Evolutionary conservation across 2,888 invertebrate genomes (phyloP), one percentile per base, ranked within the genome.

Genomic region (Drosophila buzzatii): DNA sequence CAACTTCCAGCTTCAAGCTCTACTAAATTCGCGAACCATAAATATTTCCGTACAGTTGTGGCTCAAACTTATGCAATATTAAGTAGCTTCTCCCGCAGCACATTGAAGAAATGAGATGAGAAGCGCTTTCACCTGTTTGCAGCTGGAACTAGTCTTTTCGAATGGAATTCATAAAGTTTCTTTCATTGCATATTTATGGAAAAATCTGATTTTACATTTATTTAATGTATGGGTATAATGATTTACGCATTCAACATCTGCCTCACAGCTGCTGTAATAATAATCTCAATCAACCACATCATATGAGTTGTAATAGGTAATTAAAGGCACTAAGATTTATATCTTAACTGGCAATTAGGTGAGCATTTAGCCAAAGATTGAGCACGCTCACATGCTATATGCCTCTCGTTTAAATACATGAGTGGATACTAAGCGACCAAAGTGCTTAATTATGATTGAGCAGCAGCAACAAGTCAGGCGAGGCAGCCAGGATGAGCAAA

Each of bases 401-500:
- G 41, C 16, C 7, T 20, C 12, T 20, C n/a, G 12, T 20, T 60
- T 31, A 41, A 49, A 47, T 57, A 6, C 23, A 58, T 18, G 31
- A 35, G 37, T 45, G 20, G 39, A 60, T 3, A 6, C 42, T 35
- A 56, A 51, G 56, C 41, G 56, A 63, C 68, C 59, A 58, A 31
- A 47, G 55, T 60, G 51, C 47, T 68, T 77, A 70, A 81, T 81
- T 83, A 52, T 71, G 72, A 70, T 72, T 75, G 61, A 64, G 72
- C 73, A 70, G 58, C 61, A 42, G 65, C 69, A 82, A 66, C 57
- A 86, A 81, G 64, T 70, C 47, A 67, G 69, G 55, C 64, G 42
- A 64, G 70, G 14, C 56, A 71, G 12, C 61, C 59, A 55, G 47
- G 41, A 81, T 64, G 60, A 68, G 52, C 41, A 47, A 51, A 37